These are phyloP conservation scores for Polyergus mexicanus DNA, from an alignment of 1,140 invertebrate genomes.

Conservation along the genomic window DNA sequence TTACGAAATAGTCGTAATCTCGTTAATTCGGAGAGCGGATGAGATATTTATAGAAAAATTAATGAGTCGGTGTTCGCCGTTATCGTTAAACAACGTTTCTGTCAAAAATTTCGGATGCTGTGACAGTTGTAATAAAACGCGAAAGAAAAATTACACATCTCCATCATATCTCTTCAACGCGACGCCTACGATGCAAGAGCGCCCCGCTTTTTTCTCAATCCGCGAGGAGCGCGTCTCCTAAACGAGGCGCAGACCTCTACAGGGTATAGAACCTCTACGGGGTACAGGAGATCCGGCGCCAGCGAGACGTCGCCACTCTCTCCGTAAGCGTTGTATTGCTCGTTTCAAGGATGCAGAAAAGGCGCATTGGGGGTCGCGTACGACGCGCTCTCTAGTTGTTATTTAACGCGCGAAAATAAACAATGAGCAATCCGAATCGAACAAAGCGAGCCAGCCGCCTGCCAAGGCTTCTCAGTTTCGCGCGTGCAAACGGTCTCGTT, in stretches of 20 bases:
- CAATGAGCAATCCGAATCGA: conserved; percentile 36
- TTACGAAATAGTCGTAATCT: background rate
- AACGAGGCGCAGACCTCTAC: conserved; percentile 12
- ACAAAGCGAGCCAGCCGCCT: background rate
- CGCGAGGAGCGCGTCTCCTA: conserved; percentile 16
- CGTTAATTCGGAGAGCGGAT: background rate
- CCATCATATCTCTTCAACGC: background rate
- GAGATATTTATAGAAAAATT: background rate
- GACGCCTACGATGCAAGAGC: background rate
- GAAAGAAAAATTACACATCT: background rate
- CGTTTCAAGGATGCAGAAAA: conserved; percentile 29
- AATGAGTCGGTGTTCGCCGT: background rate
- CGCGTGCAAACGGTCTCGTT: background rate
- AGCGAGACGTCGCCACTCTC: conserved; percentile 39
- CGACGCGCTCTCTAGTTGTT: background rate
- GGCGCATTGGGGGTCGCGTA: background rate
- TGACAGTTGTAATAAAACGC: background rate
- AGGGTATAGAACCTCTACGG: conserved; percentile 20
- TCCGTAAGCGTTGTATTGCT: background rate
- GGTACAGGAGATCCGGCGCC: conserved; percentile 44
- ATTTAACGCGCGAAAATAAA: conserved; percentile 27
- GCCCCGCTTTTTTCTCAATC: background rate
- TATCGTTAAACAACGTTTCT: background rate
- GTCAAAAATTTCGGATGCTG: background rate
- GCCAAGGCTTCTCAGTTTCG: background rate